phyloP scores from a whole-genome alignment of 30 jellyfish, hydroid and myxozoan genomes.

The Turritopsis dohrnii region DNA sequence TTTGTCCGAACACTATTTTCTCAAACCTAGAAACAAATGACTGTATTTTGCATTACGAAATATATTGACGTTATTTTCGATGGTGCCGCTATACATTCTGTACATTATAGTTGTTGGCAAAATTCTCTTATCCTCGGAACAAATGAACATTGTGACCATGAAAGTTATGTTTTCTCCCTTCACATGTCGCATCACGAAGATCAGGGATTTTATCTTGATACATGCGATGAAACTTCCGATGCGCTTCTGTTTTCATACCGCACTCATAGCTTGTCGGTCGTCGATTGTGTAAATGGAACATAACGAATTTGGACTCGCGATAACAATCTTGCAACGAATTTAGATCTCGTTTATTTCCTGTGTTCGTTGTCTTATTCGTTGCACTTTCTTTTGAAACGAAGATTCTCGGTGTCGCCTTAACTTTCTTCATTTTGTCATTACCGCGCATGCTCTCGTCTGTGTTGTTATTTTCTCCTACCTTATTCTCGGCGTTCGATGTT shows the following conservation, averaged over 20 bases:
- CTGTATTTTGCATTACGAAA: neutral
- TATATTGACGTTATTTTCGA: neutral
- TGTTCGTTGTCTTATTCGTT: too few species aligned
- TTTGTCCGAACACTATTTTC: neutral
- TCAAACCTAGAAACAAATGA: neutral
- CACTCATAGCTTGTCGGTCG: neutral
- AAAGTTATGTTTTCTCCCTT: constrained; percentile 32
- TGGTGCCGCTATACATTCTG: neutral
- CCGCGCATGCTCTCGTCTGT: neutral
- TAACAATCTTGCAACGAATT: neutral
- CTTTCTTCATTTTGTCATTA: neutral
- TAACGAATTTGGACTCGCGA: neutral
- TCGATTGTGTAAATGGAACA: neutral
- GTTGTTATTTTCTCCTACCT: neutral
- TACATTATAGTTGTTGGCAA: neutral
- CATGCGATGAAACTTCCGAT: neutral
- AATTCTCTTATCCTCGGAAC: constrained; percentile 23
- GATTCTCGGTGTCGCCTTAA: neutral
- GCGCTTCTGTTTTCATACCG: constrained; percentile 22
- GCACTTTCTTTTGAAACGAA: neutral
- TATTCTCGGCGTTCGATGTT: neutral
- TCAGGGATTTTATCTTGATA: constrained; percentile 32
- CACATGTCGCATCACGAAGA: constrained; percentile 36
- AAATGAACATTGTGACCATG: constrained; percentile 39
- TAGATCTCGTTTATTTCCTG: neutral